Percentiles rank a stretch among this genome's conserved stretches.
Conservation (phyloP, 2,797 vertebrate species). For the Hephaestus fuliginosus region DNA sequence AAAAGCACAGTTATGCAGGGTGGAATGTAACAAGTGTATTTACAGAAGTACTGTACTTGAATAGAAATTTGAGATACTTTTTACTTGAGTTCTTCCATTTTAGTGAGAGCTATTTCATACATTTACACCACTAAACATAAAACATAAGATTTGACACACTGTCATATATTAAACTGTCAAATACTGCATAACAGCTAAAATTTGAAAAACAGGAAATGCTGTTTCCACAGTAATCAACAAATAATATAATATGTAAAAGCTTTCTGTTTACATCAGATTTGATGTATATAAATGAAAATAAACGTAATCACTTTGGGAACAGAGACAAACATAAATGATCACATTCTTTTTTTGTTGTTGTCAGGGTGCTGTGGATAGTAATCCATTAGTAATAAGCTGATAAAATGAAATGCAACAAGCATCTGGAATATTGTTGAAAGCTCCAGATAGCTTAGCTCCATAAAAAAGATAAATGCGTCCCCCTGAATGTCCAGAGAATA, state of each 20-base stretch:
- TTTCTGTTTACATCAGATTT: not conserved
- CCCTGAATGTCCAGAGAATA: conserved; percentile 72
- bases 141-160: not conserved
- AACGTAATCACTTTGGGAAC: not conserved
- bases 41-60: not conserved
- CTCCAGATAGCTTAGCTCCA: conserved; percentile 55
- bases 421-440: conserved; percentile 80
- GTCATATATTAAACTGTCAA: not conserved
- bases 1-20: conserved; percentile 28
- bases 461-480: conserved; percentile 82
- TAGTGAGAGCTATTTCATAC: not conserved
- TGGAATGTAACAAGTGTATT: conserved; percentile 6
- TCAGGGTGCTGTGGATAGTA: not conserved
- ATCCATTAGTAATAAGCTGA: conserved; percentile 33
- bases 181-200: not conserved
- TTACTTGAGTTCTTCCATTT: not conserved
- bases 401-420: conserved; percentile 58
- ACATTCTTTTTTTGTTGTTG: conserved; percentile 5
- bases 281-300: not conserved
- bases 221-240: not conserved
- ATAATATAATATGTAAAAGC: too few relatives aligned
- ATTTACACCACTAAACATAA: not conserved
- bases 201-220: too few relatives aligned
- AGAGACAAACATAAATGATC: not conserved
- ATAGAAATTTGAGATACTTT: not conserved